A percentile compares a stretch with the other conserved stretches of the same genome.
These are phyloP conservation scores for Drosophila longiperda DNA, from an alignment of 2,888 invertebrate genomes.

Conservation along the genomic window DNA sequence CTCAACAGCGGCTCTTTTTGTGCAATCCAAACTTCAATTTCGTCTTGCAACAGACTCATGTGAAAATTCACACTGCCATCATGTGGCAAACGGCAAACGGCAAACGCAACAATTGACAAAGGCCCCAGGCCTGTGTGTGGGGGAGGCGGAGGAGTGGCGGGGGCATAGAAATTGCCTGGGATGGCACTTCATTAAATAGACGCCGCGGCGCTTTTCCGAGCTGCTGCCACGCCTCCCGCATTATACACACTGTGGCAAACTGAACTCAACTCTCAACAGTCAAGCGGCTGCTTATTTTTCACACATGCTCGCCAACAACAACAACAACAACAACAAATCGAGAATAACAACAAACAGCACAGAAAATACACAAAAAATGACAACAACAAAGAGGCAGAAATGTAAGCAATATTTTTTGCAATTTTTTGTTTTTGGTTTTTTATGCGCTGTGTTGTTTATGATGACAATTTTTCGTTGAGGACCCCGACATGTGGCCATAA, in stretches of 20 bases:
- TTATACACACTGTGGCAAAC: slow-evolving; percentile 50
- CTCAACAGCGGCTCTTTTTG: slow-evolving; percentile 37
- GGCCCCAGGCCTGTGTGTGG: slow-evolving; percentile 33
- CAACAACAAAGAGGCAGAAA: slow-evolving; percentile 43
- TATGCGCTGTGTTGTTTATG: slow-evolving; percentile 55
- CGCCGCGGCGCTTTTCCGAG: slow-evolving; percentile 73
- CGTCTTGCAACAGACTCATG: slow-evolving; percentile 53
- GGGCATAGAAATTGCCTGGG: slow-evolving; percentile 44
- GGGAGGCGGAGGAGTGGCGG: not conserved
- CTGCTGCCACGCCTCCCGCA: slow-evolving; percentile 68
- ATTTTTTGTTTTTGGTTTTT: slow-evolving; percentile 10
- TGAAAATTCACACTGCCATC: slow-evolving; percentile 75
- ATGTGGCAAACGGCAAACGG: slow-evolving; percentile 33
- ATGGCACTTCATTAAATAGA: slow-evolving; percentile 80
- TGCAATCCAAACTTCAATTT: slow-evolving; percentile 19
- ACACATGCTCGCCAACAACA: slow-evolving; percentile 71
- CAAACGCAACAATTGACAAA: slow-evolving; percentile 29
- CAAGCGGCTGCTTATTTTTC: slow-evolving; percentile 77
- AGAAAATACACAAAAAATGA: slow-evolving; percentile 22
- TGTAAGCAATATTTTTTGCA: slow-evolving; percentile 64
- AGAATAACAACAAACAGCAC: slow-evolving; percentile 7
- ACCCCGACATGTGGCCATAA: slow-evolving; percentile 79
- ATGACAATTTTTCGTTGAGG: slow-evolving; percentile 66
- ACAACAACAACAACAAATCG: slow-evolving; percentile 19
- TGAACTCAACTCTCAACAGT: slow-evolving; percentile 22